Conservation (phyloP, 2,113 vertebrate genomes). For the Suricata suricatta region DNA sequence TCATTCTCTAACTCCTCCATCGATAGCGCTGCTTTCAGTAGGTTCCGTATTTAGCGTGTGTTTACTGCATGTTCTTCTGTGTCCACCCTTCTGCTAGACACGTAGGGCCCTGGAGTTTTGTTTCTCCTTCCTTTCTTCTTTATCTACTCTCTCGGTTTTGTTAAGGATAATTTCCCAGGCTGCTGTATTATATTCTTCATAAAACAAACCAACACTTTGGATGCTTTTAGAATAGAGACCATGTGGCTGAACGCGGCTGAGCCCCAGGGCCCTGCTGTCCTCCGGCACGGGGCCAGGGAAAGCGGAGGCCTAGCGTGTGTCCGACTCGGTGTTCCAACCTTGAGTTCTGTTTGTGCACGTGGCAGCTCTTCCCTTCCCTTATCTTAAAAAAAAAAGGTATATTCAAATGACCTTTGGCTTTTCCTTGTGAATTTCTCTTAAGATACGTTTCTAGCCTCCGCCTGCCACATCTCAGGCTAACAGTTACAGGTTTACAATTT, state of each 20-base stretch:
- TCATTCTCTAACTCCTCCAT: background rate
- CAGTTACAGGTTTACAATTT: slow-evolving; percentile 12
- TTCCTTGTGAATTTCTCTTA: background rate
- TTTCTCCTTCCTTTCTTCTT: background rate
- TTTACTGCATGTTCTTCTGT: background rate
- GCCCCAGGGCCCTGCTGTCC: background rate
- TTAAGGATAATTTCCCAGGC: slow-evolving; percentile 29
- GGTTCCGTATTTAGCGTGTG: background rate
- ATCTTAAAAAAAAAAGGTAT: background rate
- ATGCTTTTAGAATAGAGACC: background rate
- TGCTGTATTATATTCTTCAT: background rate
- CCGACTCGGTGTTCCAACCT: background rate
- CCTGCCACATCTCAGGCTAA: background rate
- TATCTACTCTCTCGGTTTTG: background rate
- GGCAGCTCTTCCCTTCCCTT: background rate
- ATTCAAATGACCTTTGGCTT: background rate
- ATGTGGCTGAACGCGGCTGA: background rate
- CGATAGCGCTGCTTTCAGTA: slow-evolving; percentile 4
- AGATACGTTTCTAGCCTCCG: background rate
- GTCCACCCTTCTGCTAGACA: background rate
- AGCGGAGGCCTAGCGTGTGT: background rate
- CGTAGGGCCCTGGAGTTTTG: background rate
- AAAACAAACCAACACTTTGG: background rate
- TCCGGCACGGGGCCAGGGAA: background rate
- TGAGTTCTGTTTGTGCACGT: background rate